A percentile compares a stretch with the other conserved stretches of the same genome.
Conservation (phyloP, 1,140 invertebrate genomes). For the Anadara kagoshimensis region DNA sequence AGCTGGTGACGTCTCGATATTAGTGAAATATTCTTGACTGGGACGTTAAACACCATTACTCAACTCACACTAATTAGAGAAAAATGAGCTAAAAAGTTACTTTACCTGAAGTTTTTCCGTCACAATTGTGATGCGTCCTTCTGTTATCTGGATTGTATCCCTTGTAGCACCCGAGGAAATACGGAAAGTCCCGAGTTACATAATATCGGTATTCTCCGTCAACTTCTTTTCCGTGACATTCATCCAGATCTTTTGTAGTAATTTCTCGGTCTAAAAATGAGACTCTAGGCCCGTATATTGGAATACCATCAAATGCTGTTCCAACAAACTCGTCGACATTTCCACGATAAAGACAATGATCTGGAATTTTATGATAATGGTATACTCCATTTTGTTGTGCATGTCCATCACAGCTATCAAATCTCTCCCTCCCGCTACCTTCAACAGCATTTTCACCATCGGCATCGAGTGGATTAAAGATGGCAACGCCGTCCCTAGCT, state of each 20-base stretch:
- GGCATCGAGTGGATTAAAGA: constrained; percentile 24
- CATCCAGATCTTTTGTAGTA: constrained; percentile 19
- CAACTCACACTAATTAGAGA: too few relatives aligned
- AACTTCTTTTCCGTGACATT: constrained; percentile 32
- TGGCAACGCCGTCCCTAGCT: constrained; percentile 28
- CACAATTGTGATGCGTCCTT: too few relatives aligned
- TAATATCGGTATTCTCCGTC: constrained; percentile 30
- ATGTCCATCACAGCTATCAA: constrained; percentile 40
- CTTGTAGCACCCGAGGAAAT: constrained; percentile 25
- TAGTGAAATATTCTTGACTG: too few relatives aligned
- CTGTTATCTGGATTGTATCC: not conserved
- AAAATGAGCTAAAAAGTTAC: too few relatives aligned
- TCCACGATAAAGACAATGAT: constrained; percentile 31
- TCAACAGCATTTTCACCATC: constrained; percentile 24
- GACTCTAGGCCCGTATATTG: constrained; percentile 31
- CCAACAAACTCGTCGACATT: constrained; percentile 34
- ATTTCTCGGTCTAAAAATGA: not conserved
- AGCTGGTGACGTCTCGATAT: too few relatives aligned
- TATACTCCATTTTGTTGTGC: constrained; percentile 11
- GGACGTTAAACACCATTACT: too few relatives aligned
- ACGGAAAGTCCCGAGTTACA: constrained; percentile 28
- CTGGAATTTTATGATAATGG: constrained; percentile 39
- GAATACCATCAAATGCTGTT: constrained; percentile 33
- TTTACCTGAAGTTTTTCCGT: too few relatives aligned
- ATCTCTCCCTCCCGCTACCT: constrained; percentile 10